Base-by-base conservation (phyloP, 2,888 invertebrate species). In the Aphidius colemani region DNA sequence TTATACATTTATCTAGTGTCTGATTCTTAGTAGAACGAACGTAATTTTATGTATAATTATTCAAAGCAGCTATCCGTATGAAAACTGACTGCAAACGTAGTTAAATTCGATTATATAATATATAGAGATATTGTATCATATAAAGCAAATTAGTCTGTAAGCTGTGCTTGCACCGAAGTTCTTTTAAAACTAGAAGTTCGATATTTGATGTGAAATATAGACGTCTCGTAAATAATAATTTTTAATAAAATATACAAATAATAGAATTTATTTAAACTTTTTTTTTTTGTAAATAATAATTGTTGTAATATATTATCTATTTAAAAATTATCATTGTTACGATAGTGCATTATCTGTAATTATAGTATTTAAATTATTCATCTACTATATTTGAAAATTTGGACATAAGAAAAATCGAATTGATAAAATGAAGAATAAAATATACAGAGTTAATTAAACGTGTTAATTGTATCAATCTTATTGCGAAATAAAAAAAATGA, bases 281-380 rank as follows among this genome's bases (percentile, higher is more conserved):
- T 49, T 61, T 66, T 61, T 66, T 72, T 78, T 80, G 79, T 80
- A 80, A 65, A 80, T 79, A 79, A 74, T 74, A 79, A 74, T 74
- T 66, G 72, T 76, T 77, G 79, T 75, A 76, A 73, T 62, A 65
- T 63, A 65, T 59, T 61, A 64, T 64, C 66, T 67, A 67, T 66
- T 68, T 67, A 66, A 55, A 53, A 48, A 63, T 57, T 64, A 56
- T 67, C 61, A 59, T 63, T 60, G 66, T 51, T 67, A 66, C n/a
- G n/a, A 69, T 67, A 66, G 68, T 68, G 62, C 64, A 72, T 71
- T 69, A 66, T 71, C 70, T 69, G 68, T 71, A 18, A 18, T 18
- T 18, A 18, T 18, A 18, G 13, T 18, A 18, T 18, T 18, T 18
- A 69, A 71, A 74, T 72, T 66, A 30, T 30, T 30, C 30, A 30